These are phyloP conservation scores for Pygoscelis adeliae DNA, from an alignment of 2,113 vertebrate species.

Conservation along the genomic window DNA sequence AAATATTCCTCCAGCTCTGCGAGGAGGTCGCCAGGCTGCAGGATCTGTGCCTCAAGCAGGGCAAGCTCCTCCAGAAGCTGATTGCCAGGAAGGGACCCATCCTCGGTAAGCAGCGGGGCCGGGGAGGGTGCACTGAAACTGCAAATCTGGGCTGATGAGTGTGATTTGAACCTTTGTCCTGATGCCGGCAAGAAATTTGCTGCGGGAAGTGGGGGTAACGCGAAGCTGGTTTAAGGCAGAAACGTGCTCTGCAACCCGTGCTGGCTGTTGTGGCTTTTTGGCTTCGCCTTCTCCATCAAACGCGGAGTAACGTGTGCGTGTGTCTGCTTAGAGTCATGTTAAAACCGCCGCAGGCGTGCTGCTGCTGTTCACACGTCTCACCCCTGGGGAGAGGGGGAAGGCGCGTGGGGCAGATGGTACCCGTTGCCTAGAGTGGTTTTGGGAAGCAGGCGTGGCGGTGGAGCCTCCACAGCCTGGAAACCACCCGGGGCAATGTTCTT, in stretches of 20 bases:
- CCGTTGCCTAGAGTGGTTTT: background rate
- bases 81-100: background rate
- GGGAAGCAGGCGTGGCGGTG: background rate
- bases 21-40: conserved; percentile 76
- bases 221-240: background rate
- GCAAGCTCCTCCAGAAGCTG: conserved; percentile 77
- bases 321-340: background rate
- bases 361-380: background rate
- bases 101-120: background rate
- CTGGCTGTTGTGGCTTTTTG: background rate
- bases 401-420: background rate
- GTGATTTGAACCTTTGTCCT: no score
- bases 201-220: fast-evolving
- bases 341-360: fast-evolving
- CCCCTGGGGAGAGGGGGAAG: background rate
- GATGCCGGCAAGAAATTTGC: background rate
- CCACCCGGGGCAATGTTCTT: background rate
- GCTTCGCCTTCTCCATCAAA: background rate
- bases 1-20: conserved; percentile 76
- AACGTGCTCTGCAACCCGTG: fast-evolving
- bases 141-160: background rate
- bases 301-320: fast-evolving
- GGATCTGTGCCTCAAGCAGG: conserved; percentile 79
- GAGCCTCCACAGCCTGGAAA: background rate
- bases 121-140: fast-evolving